Base-by-base conservation (phyloP, 2,113 vertebrate species). In the Gulo gulo region DNA sequence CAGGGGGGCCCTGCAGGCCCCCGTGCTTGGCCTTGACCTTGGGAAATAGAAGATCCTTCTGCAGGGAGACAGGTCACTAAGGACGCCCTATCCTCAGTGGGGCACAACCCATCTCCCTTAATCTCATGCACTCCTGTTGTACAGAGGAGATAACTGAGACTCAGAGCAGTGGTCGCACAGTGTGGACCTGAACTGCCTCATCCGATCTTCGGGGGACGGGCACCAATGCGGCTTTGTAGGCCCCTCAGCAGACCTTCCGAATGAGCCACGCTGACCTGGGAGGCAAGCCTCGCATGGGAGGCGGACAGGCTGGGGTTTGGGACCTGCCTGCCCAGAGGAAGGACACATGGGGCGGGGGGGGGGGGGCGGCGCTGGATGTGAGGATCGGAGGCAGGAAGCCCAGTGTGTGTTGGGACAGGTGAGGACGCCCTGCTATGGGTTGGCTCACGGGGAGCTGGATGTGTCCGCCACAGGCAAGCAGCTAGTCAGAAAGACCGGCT, bases 91-190 rank as follows among this genome's bases (percentile, higher is more conserved):
- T 74, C 24, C 39, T 45, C 4, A 3, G 52, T 2, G 36, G 42
- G 26, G 29, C 45, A 34, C 0, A 5, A 7, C 2, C 13, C 11
- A 6, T 4, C 23, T 12, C 63, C 3, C 6, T 42, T 5, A 34
- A 4, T 12, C 65, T 31, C 11, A 0, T 10, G 26, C 12, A 3
- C 9, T 42, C 47, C 78, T 12, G 2, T 0, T 3, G 29, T 0
- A 29, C 52, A 24, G 81, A 71, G 61, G 57, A 55, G 59, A 23
- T 63, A 26, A 45, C 63, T 0, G 6, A 47, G 88, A 52, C 80
- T 67, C 50, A 15, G 57, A 23, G 3, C 52, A 2, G 12, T 0
- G 1, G 39, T 6, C 45, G 1, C 52, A 1, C 6, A 12, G 73
- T 6, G 50, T 1, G 3, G 15, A 7, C n/a, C 76, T 36, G 57